phyloP scores from a whole-genome alignment of 2,797 vertebrate species.

The Presbytis comata region DNA sequence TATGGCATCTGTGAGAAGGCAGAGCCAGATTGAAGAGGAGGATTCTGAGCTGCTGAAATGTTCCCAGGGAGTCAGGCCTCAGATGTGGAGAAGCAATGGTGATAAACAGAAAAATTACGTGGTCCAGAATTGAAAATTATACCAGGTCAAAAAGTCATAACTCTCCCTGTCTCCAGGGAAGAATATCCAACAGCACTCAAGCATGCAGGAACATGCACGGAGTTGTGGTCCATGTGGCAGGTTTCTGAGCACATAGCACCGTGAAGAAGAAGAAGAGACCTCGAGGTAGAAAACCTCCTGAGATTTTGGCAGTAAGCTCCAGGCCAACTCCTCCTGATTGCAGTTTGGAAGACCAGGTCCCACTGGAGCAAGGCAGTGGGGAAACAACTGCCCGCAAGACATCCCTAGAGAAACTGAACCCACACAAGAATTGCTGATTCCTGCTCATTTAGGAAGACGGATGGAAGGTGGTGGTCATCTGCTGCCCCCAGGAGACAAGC shows the following conservation, averaged over 20 bases:
- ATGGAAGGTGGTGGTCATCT: not conserved
- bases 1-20: not conserved
- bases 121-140: not conserved
- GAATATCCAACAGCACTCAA: not conserved
- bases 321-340: not conserved
- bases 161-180: not conserved
- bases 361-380: not conserved
- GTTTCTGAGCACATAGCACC: not conserved
- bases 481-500: not conserved
- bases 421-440: not conserved
- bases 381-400: not conserved
- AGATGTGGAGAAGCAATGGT: not conserved
- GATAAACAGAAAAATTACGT: not conserved
- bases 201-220: not conserved
- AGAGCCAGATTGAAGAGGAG: not conserved
- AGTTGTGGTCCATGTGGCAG: rapidly evolving
- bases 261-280: not conserved
- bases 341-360: not conserved
- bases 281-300: not conserved
- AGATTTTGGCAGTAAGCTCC: not conserved
- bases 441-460: not conserved
- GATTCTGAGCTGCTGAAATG: not conserved
- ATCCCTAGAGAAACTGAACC: not conserved
- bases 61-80: not conserved
- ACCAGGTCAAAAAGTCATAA: not conserved